Conservation (phyloP, 2,888 invertebrate genomes). For the Noctua pronuba region DNA sequence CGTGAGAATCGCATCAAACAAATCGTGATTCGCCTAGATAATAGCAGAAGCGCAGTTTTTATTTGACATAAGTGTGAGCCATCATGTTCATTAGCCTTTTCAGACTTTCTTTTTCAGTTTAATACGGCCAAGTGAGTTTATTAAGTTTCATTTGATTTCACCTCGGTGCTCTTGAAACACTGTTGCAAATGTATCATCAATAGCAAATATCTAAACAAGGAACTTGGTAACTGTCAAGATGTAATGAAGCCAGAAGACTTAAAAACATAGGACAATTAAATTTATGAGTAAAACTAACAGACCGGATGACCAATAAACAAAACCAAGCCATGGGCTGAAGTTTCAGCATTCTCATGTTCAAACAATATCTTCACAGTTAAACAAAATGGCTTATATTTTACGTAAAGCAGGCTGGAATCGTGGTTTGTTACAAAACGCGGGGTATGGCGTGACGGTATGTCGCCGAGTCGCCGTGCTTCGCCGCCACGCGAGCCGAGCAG, state of each 20-base stretch:
- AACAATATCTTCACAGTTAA: slow-evolving; percentile 19
- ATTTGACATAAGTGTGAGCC: slow-evolving; percentile 76
- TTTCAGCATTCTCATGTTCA: slow-evolving; percentile 37
- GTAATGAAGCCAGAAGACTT: background rate
- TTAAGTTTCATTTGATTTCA: slow-evolving; percentile 12
- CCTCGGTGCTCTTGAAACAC: background rate
- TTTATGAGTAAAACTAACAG: background rate
- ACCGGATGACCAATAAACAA: background rate
- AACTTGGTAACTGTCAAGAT: background rate
- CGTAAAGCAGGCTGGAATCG: slow-evolving; percentile 50
- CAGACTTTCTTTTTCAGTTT: slow-evolving; percentile 75
- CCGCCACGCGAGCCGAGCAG: slow-evolving; percentile 38
- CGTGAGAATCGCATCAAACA: slow-evolving; percentile 78
- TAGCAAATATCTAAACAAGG: background rate
- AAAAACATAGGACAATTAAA: background rate
- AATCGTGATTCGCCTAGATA: slow-evolving; percentile 77
- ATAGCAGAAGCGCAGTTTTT: slow-evolving; percentile 75
- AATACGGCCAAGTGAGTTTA: slow-evolving; percentile 7
- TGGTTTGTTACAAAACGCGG: slow-evolving; percentile 63
- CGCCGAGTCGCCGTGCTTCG: slow-evolving; percentile 57
- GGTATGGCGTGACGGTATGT: slow-evolving; percentile 72
- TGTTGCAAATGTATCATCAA: background rate
- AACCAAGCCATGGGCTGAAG: background rate
- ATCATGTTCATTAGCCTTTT: slow-evolving; percentile 72
- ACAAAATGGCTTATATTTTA: slow-evolving; percentile 45